These are phyloP conservation scores for Neuroscelio doddi DNA, from an alignment of 2,888 invertebrate genomes.

Conservation along the genomic window DNA sequence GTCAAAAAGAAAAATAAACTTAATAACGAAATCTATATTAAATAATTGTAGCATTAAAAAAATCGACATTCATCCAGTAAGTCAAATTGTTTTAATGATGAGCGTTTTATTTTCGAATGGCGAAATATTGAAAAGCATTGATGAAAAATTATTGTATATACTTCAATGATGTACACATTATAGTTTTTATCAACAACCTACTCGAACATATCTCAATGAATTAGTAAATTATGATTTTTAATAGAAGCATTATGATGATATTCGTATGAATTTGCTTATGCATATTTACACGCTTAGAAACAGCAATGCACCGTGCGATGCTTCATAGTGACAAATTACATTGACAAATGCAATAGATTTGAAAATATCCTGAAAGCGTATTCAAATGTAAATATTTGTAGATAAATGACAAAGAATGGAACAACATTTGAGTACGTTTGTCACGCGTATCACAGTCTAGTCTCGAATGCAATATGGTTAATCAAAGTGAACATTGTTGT, in stretches of 20 bases:
- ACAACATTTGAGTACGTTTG: constrained; percentile 24
- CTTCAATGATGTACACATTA: too few species aligned
- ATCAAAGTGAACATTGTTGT: background rate
- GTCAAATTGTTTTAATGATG: background rate
- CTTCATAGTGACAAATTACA: constrained; percentile 34
- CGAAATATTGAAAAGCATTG: constrained; percentile 50
- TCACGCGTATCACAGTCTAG: background rate
- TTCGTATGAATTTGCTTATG: constrained; percentile 42
- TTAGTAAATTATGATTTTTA: constrained; percentile 23
- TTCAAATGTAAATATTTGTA: constrained; percentile 23
- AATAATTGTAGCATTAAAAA: constrained; percentile 11
- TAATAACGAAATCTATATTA: constrained; percentile 2
- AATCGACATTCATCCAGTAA: constrained; percentile 10
- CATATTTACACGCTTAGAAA: constrained; percentile 36
- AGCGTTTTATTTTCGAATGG: constrained; percentile 9
- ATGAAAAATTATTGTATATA: constrained; percentile 4
- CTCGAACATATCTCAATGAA: constrained; percentile 17
- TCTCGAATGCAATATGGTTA: too few species aligned
- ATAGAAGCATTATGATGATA: constrained; percentile 22
- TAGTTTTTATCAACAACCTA: too few species aligned
- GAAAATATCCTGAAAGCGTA: constrained; percentile 4
- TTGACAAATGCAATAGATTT: constrained; percentile 15
- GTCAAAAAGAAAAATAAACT: background rate
- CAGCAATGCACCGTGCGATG: constrained; percentile 45
- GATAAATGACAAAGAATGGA: too few species aligned